These are phyloP conservation scores for Bembecia ichneumoniformis DNA, from an alignment of 2,888 invertebrate species.

Conservation along the genomic window DNA sequence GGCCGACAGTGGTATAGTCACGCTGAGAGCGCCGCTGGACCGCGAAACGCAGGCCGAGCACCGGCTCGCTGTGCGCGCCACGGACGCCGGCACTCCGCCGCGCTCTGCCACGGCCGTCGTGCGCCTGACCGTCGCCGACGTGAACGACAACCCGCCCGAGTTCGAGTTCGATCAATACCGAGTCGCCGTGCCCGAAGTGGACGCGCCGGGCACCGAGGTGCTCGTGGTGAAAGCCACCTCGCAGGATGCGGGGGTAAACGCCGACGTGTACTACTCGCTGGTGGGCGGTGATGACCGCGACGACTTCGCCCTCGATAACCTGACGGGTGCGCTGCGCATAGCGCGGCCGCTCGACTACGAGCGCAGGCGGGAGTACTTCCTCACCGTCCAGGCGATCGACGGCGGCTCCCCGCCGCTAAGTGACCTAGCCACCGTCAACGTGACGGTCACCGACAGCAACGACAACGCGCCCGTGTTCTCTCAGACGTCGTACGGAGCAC, in stretches of 20 bases:
- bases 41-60: slow-evolving; percentile 89
- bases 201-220: slow-evolving; percentile 84
- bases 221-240: slow-evolving; percentile 91
- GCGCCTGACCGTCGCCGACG: slow-evolving; percentile 88
- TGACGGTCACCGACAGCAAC: slow-evolving; percentile 88
- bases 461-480: slow-evolving; percentile 89
- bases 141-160: slow-evolving; percentile 96
- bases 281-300: slow-evolving; percentile 91
- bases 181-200: slow-evolving; percentile 83
- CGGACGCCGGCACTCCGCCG: slow-evolving; percentile 86
- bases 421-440: slow-evolving; percentile 88
- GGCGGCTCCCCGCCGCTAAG: slow-evolving; percentile 91
- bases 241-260: slow-evolving; percentile 93
- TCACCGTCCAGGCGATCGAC: slow-evolving; percentile 92
- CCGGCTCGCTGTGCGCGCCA: slow-evolving; percentile 86
- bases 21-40: slow-evolving; percentile 86
- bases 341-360: slow-evolving; percentile 90
- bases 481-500: slow-evolving; percentile 81
- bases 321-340: slow-evolving; percentile 82
- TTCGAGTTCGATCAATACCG: slow-evolving; percentile 88
- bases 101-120: slow-evolving; percentile 78
- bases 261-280: slow-evolving; percentile 90
- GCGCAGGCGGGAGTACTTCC: slow-evolving; percentile 85
- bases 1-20: slow-evolving; percentile 86
- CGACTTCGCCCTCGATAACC: slow-evolving; percentile 83